A percentile compares a stretch with the other conserved stretches of the same genome.
Conservation (phyloP, 2,113 vertebrate species). For the Plecotus auritus region DNA sequence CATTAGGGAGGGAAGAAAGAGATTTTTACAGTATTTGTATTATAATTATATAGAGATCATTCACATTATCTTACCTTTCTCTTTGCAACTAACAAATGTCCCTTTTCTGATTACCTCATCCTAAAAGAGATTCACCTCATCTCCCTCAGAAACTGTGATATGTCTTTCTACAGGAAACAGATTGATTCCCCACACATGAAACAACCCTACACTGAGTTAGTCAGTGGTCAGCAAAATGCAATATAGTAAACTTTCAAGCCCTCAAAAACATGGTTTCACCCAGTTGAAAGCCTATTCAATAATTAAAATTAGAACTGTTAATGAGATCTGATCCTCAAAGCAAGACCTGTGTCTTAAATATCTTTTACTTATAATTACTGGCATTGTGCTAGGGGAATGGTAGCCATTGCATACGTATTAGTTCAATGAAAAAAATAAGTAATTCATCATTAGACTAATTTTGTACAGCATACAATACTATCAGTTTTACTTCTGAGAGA, state of each 20-base stretch:
- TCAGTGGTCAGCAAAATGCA: neutral
- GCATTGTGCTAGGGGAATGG: neutral
- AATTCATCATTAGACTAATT: neutral
- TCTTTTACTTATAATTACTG: neutral
- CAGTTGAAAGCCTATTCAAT: neutral
- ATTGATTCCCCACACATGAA: neutral
- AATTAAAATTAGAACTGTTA: neutral
- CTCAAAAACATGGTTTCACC: neutral
- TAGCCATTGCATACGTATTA: neutral
- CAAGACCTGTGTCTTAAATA: neutral
- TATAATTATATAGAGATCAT: neutral
- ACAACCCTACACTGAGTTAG: neutral
- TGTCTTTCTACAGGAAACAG: neutral
- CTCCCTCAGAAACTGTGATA: neutral
- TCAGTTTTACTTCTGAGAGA: neutral
- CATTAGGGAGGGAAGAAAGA: rapidly evolving
- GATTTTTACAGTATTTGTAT: neutral
- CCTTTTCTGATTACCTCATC: neutral
- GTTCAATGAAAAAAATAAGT: neutral
- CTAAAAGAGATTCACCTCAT: neutral
- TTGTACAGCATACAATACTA: neutral
- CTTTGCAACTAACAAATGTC: neutral
- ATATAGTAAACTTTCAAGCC: neutral
- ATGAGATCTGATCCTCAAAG: neutral
- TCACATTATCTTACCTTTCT: neutral